These are phyloP conservation scores for Toxonevra muliebris DNA, from an alignment of 2,888 invertebrate genomes.

Conservation along the genomic window DNA sequence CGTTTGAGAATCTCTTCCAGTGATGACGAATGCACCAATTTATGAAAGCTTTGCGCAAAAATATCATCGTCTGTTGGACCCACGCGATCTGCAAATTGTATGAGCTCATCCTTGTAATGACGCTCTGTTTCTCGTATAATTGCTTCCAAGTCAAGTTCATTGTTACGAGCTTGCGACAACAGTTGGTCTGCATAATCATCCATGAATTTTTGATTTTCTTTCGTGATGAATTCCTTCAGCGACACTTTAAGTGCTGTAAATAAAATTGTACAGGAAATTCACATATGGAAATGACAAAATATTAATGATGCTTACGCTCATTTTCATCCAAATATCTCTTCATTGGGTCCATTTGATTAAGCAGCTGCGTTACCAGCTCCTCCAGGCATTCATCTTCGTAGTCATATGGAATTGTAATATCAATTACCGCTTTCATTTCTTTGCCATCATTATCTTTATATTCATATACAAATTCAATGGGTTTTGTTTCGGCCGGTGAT, in stretches of 20 bases:
- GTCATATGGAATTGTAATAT: conserved; percentile 56
- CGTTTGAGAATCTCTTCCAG: conserved; percentile 87
- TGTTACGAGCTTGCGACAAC: conserved; percentile 71
- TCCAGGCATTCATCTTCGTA: conserved; percentile 51
- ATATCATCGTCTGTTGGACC: conserved; percentile 84
- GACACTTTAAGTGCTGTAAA: conserved; percentile 48
- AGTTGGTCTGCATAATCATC: conserved; percentile 73
- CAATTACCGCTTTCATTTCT: conserved; percentile 43
- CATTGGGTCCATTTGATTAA: conserved; percentile 63
- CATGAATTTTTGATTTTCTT: conserved; percentile 74
- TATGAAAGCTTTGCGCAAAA: conserved; percentile 69
- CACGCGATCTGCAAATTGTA: conserved; percentile 83
- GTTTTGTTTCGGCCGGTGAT: conserved; percentile 31
- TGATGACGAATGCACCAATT: conserved; percentile 83
- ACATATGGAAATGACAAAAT: neutral
- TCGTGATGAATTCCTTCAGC: conserved; percentile 72
- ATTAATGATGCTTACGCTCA: conserved; percentile 44
- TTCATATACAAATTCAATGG: conserved; percentile 53
- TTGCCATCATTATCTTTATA: conserved; percentile 56
- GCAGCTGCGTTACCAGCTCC: conserved; percentile 55
- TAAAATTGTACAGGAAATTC: neutral
- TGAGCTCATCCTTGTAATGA: conserved; percentile 81
- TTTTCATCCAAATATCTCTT: conserved; percentile 59
- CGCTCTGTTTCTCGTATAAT: conserved; percentile 83
- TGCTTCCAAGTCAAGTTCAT: conserved; percentile 76